phyloP scores from a whole-genome alignment of 2,113 vertebrate species.

The Crotalus helleri region DNA sequence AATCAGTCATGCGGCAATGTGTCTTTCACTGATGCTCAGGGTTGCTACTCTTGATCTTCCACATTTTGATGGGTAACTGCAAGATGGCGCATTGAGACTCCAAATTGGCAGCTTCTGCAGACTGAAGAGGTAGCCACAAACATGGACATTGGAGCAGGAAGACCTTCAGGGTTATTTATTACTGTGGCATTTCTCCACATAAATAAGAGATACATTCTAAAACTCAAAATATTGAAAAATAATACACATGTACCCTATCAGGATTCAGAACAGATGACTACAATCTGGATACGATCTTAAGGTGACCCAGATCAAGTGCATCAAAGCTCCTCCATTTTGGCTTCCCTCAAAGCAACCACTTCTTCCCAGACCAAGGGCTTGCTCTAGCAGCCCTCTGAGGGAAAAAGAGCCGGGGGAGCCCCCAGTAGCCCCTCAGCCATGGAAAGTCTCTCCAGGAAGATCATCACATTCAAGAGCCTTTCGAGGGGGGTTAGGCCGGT shows the following conservation, averaged over 20 bases:
- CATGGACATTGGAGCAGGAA: neutral
- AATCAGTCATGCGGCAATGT: neutral
- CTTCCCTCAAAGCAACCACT: neutral
- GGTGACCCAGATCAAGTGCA: neutral
- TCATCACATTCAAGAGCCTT: neutral
- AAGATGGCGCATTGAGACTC: neutral
- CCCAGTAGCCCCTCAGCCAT: neutral
- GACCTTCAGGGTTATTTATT: neutral
- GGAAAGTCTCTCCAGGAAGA: neutral
- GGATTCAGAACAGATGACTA: neutral
- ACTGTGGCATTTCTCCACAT: neutral
- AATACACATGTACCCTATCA: neutral
- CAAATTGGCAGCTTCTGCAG: neutral
- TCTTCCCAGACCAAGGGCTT: neutral
- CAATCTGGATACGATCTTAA: neutral
- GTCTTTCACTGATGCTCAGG: neutral
- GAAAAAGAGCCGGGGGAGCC: neutral
- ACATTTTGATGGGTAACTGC: neutral
- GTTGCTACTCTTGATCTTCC: neutral
- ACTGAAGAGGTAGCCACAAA: neutral
- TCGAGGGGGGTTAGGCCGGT: neutral
- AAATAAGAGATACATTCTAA: neutral
- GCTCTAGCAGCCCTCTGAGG: neutral
- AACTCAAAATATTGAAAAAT: neutral
- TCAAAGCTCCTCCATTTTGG: neutral